phyloP scores from a whole-genome alignment of 2,113 vertebrate genomes.

The Neotoma lepida region DNA sequence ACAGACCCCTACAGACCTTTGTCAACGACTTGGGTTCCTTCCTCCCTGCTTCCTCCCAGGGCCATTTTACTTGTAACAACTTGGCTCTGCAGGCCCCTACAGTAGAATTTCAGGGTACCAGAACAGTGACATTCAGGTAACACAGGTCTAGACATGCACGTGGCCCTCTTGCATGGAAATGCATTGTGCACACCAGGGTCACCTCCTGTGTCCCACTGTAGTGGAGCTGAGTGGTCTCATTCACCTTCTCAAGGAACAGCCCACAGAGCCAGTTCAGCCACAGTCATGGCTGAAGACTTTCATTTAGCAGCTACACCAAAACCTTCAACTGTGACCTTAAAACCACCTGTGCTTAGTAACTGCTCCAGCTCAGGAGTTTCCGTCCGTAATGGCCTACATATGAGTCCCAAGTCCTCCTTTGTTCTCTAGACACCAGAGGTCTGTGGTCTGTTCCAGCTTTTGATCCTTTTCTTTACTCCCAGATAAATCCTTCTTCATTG shows the following conservation, averaged over 20 bases:
- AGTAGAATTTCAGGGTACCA: not conserved
- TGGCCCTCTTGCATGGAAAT: not conserved
- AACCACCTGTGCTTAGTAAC: rapidly evolving
- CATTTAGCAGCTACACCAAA: too few relatives aligned
- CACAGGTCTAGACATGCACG: too few relatives aligned
- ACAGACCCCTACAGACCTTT: too few relatives aligned
- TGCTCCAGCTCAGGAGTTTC: not conserved
- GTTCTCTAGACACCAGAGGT: not conserved
- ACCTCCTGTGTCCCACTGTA: not conserved
- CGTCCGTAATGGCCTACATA: not conserved
- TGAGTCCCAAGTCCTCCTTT: not conserved
- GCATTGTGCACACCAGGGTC: not conserved
- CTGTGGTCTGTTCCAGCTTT: not conserved
- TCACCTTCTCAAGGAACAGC: not conserved
- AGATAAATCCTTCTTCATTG: not conserved
- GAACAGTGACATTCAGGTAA: not conserved
- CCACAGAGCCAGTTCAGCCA: not conserved
- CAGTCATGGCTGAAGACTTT: not conserved
- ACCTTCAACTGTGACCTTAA: too few relatives aligned
- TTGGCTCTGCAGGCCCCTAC: too few relatives aligned
- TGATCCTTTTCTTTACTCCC: not conserved
- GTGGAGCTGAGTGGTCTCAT: not conserved
- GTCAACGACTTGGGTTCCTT: too few relatives aligned
- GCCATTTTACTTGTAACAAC: too few relatives aligned
- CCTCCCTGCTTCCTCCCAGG: too few relatives aligned